Conservation (phyloP, 2,113 vertebrate species). For the Excalfactoria chinensis region DNA sequence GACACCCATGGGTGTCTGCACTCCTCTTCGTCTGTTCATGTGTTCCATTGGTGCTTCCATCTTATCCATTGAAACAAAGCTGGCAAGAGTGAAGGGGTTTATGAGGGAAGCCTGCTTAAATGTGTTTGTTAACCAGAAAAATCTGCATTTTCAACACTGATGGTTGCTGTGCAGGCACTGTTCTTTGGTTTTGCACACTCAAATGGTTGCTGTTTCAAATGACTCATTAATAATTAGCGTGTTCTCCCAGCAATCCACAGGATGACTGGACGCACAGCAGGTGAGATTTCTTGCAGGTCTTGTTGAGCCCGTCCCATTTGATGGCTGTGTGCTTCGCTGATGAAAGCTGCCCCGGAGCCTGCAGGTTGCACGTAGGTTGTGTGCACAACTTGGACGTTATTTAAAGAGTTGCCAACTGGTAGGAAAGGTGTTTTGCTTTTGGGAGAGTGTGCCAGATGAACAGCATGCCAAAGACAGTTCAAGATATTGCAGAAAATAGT, state of each 20-base stretch:
- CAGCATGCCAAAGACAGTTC: fast-evolving
- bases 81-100: neutral
- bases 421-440: neutral
- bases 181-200: neutral
- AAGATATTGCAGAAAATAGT: fast-evolving
- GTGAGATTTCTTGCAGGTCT: neutral
- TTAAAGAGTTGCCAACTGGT: neutral
- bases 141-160: neutral
- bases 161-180: neutral
- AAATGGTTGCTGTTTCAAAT: neutral
- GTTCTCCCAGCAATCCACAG: neutral
- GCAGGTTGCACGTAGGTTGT: neutral
- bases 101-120: neutral
- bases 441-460: neutral
- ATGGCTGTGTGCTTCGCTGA: neutral
- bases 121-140: neutral
- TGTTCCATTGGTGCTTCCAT: neutral
- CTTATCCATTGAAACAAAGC: neutral
- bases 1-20: fast-evolving
- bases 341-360: neutral
- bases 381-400: fast-evolving
- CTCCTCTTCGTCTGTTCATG: fast-evolving
- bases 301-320: neutral
- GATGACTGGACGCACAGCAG: neutral
- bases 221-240: neutral